These are phyloP conservation scores for Phoebastria nigripes DNA, from an alignment of 2,797 vertebrate genomes.

Conservation along the genomic window DNA sequence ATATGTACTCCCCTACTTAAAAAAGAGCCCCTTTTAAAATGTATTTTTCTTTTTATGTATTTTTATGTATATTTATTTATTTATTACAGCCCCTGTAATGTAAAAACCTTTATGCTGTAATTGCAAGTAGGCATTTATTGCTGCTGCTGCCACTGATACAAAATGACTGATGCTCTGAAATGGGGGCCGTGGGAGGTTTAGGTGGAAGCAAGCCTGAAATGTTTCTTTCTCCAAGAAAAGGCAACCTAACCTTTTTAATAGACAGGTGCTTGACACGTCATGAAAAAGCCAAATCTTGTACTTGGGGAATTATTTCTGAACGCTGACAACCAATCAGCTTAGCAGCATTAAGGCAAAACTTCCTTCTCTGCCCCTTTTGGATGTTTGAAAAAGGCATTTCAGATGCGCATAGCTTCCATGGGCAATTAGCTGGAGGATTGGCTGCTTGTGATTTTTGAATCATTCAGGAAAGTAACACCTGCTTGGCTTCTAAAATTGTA, in stretches of 20 bases:
- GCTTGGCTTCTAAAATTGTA: slow-evolving; percentile 66
- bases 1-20: background rate
- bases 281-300: background rate
- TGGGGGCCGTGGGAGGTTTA: background rate
- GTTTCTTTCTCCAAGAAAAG: slow-evolving; percentile 26
- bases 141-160: background rate
- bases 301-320: slow-evolving; percentile 9
- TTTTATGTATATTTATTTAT: background rate
- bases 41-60: background rate
- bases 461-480: slow-evolving; percentile 67
- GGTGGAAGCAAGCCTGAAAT: slow-evolving; percentile 34
- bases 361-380: slow-evolving; percentile 33
- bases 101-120: background rate
- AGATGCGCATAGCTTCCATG: background rate
- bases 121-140: slow-evolving; percentile 7
- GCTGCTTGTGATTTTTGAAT: slow-evolving; percentile 64
- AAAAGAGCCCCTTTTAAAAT: background rate
- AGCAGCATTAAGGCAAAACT: slow-evolving; percentile 22
- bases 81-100: background rate
- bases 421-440: slow-evolving; percentile 53
- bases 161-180: slow-evolving; percentile 33
- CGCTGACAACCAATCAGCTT: slow-evolving; percentile 38
- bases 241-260: slow-evolving; percentile 38
- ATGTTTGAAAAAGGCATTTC: slow-evolving; percentile 31
- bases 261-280: background rate